Percentiles rank a stretch among this genome's conserved stretches.
Evolutionary conservation across 2,888 invertebrate species (phyloP).

Genomic region (Latrodectus elegans): DNA sequence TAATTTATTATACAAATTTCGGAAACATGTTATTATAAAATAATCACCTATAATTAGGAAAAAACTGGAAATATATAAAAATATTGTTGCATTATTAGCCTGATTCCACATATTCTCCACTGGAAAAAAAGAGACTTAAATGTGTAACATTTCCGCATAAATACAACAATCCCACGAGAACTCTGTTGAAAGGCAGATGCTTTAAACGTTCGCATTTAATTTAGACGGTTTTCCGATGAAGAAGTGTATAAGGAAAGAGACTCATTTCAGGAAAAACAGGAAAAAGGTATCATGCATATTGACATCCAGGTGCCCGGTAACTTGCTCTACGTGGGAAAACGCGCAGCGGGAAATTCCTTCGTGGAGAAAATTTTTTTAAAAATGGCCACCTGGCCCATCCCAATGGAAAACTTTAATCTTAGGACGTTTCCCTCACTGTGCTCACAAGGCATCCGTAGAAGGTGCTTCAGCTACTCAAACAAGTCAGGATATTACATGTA

Average conservation of each 20-base stretch:
- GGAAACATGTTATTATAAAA: too few relatives aligned
- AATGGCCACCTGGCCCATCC: constrained; percentile 32
- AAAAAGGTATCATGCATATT: constrained; percentile 49
- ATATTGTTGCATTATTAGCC: neutral
- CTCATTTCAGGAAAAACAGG: constrained; percentile 61
- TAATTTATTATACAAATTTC: too few relatives aligned
- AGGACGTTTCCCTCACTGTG: constrained; percentile 1
- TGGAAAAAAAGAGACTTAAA: neutral
- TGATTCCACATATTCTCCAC: too few relatives aligned
- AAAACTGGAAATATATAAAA: neutral
- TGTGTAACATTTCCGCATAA: neutral
- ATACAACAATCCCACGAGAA: constrained; percentile 44
- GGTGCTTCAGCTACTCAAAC: constrained; percentile 23
- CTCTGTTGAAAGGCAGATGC: constrained; percentile 32
- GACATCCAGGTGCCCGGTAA: constrained; percentile 51
- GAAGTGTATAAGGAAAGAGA: constrained; percentile 3
- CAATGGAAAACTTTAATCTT: constrained; percentile 15
- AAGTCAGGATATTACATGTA: constrained; percentile 2
- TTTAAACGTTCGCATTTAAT: neutral
- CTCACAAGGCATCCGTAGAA: constrained; percentile 24
- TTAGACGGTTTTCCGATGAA: neutral
- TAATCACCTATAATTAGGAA: neutral
- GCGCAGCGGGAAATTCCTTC: constrained; percentile 34
- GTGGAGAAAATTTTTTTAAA: constrained; percentile 17
- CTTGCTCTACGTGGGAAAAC: constrained; percentile 52